Evolutionary conservation across 2,888 invertebrate genomes (phyloP), one percentile per base, ranked within the genome.

Genomic region (Lasiommata megera): DNA sequence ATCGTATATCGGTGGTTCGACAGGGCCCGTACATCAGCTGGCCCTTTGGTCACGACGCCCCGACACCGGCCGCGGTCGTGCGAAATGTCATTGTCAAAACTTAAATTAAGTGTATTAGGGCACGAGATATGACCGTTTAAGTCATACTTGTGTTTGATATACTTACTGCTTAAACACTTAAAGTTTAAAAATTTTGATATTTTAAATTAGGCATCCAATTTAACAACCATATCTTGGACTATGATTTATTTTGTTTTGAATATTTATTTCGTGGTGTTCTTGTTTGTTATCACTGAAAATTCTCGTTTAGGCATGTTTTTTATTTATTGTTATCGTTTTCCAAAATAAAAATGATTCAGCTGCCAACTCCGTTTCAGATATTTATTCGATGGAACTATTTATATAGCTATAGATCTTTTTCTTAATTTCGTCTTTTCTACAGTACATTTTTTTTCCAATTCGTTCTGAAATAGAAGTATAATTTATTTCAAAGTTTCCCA

Each of bases 1-100:
- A 67, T 77, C 73, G 75, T 80, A 79, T 77, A 78, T 80, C 73
- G 72, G 56, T 52, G 63, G 65, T 61, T 63, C 62, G 72, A 71
- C 72, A 69, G 70, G 50, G 60, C 64, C 67, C 71, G 72, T 77
- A 72, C 69, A 73, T 76, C 74, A 76, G 75, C 65, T 66, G 65
- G 68, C 63, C 64, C 52, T 65, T 63, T 60, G 69, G 72, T 74
- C 77, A 74, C 76, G 77, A 75, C 63, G 65, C 61, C 65, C 58
- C 58, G 62, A 64, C 68, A 67, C 74, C 73, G 74, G 74, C 72
- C 72, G 58, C 46, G 51, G 50, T 36, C 56, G 52, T 47, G 47
- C 53, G 56, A 52, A 63, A 62, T 64, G 61, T 60, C 63, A 57
- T 64, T 63, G 64, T 68, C 67, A 59, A 60, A 56, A 60, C 62